Evolutionary conservation across 2,113 vertebrate species (phyloP).

Genomic region (Riparia riparia): DNA sequence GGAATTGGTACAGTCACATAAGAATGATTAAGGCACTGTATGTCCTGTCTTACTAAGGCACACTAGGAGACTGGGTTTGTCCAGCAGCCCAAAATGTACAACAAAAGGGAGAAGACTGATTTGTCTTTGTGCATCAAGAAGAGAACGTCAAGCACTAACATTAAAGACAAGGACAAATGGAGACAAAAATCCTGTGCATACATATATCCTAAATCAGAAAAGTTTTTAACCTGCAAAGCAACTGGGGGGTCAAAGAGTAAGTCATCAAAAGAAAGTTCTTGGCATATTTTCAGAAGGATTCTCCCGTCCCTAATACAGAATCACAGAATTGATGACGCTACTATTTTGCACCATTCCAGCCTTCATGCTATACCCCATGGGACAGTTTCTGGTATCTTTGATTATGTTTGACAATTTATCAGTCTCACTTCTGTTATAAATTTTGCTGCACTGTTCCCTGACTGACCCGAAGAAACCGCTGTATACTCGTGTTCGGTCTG

Average conservation of each 20-base stretch:
- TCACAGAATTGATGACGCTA: not conserved
- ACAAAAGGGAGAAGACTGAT: not conserved
- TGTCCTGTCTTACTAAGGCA: not conserved
- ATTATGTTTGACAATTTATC: not conserved
- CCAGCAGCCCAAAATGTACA: not conserved
- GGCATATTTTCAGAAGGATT: not conserved
- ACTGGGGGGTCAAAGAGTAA: not conserved
- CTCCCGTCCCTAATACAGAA: not conserved
- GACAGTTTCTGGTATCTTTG: not conserved
- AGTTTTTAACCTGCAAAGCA: not conserved
- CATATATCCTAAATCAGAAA: not conserved
- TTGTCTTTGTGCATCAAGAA: not conserved
- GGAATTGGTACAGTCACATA: not conserved
- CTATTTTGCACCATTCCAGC: not conserved
- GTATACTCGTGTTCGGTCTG: fast-evolving
- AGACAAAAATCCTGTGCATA: not conserved
- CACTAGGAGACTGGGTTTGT: not conserved
- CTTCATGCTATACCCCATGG: not conserved
- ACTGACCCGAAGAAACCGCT: not conserved
- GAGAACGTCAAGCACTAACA: not conserved
- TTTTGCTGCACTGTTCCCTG: not conserved
- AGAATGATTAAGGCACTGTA: not conserved
- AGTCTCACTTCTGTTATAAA: not conserved
- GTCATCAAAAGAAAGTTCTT: not conserved
- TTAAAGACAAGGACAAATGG: not conserved